These are phyloP conservation scores for Eutolmus rufibarbis DNA, from an alignment of 2,888 invertebrate genomes.

Conservation along the genomic window DNA sequence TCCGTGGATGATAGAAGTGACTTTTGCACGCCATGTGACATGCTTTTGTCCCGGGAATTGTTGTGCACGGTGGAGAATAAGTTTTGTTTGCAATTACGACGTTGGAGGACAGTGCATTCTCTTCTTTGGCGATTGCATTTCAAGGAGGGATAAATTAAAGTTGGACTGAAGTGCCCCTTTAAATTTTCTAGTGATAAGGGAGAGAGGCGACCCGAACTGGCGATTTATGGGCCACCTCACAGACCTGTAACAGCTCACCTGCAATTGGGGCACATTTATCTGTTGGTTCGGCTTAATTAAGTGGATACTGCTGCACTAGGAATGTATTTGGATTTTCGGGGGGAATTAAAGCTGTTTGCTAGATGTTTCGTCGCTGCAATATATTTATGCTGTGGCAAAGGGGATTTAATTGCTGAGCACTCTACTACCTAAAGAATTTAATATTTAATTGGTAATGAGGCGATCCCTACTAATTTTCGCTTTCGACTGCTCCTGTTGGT, in stretches of 20 bases:
- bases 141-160: background rate
- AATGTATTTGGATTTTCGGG: background rate
- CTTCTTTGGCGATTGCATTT: background rate
- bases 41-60: slow-evolving; percentile 10
- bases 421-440: background rate
- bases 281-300: background rate
- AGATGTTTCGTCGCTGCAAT: background rate
- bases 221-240: background rate
- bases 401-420: background rate
- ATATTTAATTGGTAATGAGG: background rate
- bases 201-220: background rate
- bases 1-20: slow-evolving; percentile 23
- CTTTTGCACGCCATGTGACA: slow-evolving; percentile 29
- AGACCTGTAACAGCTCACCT: background rate
- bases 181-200: background rate
- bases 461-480: background rate
- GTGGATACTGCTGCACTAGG: background rate
- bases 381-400: background rate
- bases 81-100: slow-evolving; percentile 12
- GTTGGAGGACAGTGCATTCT: background rate
- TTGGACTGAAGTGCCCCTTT: background rate
- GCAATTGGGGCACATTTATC: background rate
- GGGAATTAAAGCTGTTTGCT: background rate
- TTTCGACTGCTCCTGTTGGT: background rate
- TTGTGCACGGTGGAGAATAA: slow-evolving; percentile 19